These are phyloP conservation scores for Tubiluchus corallicola DNA, from an alignment of 2,888 invertebrate species.

Conservation along the genomic window DNA sequence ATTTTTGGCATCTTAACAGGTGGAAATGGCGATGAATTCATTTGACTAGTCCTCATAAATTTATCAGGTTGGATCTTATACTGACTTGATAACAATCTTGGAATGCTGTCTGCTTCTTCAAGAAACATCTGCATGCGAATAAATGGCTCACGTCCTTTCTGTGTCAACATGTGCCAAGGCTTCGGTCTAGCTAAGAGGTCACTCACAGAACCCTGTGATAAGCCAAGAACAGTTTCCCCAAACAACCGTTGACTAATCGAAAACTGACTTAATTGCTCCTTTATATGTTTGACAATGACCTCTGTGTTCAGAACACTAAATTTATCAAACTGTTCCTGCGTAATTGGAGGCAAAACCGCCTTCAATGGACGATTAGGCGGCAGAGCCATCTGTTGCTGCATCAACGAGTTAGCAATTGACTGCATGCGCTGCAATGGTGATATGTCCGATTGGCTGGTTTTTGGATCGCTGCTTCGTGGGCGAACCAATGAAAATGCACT, in stretches of 20 bases:
- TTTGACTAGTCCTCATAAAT: slow-evolving; percentile 59
- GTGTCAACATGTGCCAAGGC: slow-evolving; percentile 97
- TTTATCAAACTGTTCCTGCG: slow-evolving; percentile 95
- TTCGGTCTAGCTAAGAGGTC: slow-evolving; percentile 91
- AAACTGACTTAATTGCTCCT: slow-evolving; percentile 32
- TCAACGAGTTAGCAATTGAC: slow-evolving; percentile 87
- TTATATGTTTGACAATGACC: slow-evolving; percentile 73
- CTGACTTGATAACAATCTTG: slow-evolving; percentile 84
- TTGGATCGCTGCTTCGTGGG: too few species aligned
- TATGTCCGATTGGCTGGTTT: slow-evolving; percentile 52
- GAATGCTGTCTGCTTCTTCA: slow-evolving; percentile 84
- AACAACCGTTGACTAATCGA: slow-evolving; percentile 82
- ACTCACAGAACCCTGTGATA: slow-evolving; percentile 81
- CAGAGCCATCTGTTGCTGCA: slow-evolving; percentile 36
- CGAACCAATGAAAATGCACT: slow-evolving; percentile 62
- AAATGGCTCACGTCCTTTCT: slow-evolving; percentile 87
- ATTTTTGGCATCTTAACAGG: slow-evolving; percentile 6
- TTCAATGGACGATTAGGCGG: slow-evolving; percentile 70
- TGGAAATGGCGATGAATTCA: too few species aligned
- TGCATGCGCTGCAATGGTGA: slow-evolving; percentile 94
- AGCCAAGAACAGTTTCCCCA: slow-evolving; percentile 89
- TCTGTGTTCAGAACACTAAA: slow-evolving; percentile 95
- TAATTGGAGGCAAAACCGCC: slow-evolving; percentile 90
- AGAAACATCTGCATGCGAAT: slow-evolving; percentile 96
- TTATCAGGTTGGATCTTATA: slow-evolving; percentile 96